Percentiles rank a stretch among this genome's conserved stretches.
These are phyloP conservation scores for Drosophila sproati DNA, from an alignment of 1,140 invertebrate species.

Conservation along the genomic window DNA sequence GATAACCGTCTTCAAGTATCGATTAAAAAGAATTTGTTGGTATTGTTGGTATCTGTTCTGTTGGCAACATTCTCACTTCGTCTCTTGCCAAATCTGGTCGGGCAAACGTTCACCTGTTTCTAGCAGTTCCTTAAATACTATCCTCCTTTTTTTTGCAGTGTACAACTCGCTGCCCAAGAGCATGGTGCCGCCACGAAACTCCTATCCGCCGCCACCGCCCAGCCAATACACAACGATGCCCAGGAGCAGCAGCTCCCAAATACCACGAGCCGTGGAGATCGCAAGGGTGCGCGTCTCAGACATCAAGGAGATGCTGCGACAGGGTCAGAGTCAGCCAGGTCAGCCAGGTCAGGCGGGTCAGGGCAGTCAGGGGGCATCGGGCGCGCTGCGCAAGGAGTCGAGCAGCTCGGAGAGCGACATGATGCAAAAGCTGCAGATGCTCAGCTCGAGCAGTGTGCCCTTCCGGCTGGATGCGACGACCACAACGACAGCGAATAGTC, in stretches of 20 bases:
- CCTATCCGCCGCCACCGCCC: conserved; percentile 86
- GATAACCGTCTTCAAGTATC: too few relatives aligned
- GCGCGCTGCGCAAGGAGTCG: conserved; percentile 67
- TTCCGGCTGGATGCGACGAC: conserved; percentile 55
- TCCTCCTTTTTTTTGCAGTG: conserved; percentile 2
- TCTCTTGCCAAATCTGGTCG: too few relatives aligned
- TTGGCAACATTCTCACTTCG: too few relatives aligned
- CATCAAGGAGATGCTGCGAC: conserved; percentile 82
- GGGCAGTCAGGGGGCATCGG: conserved; percentile 41
- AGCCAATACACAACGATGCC: conserved; percentile 77
- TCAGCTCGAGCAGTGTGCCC: conserved; percentile 73
- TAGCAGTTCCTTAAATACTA: background rate
- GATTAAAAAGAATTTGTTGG: too few relatives aligned
- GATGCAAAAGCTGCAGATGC: conserved; percentile 70
- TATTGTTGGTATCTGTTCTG: too few relatives aligned
- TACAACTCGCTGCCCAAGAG: conserved; percentile 83
- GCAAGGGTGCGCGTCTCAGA: conserved; percentile 78
- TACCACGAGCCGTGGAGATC: conserved; percentile 77
- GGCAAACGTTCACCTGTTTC: too few relatives aligned
- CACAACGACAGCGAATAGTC: conserved; percentile 84
- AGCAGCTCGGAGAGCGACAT: conserved; percentile 80
- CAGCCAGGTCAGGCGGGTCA: conserved; percentile 46
- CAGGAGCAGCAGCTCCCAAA: conserved; percentile 72
- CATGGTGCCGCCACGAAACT: conserved; percentile 86
- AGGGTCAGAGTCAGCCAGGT: conserved; percentile 37